These are phyloP conservation scores for Ophion ventricosus DNA, from an alignment of 2,888 invertebrate species.

Conservation along the genomic window DNA sequence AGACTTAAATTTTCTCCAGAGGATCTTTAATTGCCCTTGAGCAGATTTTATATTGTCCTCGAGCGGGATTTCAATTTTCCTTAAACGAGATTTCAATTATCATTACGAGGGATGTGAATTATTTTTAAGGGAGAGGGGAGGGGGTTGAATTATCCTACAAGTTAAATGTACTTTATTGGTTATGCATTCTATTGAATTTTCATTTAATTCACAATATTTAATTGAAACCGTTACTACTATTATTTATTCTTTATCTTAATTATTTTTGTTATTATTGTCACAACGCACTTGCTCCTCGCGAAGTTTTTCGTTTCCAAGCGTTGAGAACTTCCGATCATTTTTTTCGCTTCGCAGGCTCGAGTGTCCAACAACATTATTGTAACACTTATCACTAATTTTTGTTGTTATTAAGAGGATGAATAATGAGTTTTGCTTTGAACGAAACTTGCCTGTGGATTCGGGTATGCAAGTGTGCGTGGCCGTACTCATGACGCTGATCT, in stretches of 20 bases:
- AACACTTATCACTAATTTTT: not conserved
- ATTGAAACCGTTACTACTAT: not conserved
- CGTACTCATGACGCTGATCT: slow-evolving; percentile 71
- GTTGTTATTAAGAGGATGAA: not conserved
- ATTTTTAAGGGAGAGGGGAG: no score
- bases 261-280: not conserved
- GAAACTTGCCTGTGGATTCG: slow-evolving; percentile 73
- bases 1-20: no score
- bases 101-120: not conserved
- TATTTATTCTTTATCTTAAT: not conserved
- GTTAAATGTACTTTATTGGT: not conserved
- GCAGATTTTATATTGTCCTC: no score
- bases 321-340: not conserved
- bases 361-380: not conserved
- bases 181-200: not conserved
- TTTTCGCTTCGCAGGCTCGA: not conserved
- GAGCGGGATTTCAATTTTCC: no score
- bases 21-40: no score
- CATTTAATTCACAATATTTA: not conserved
- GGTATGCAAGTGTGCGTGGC: slow-evolving; percentile 74
- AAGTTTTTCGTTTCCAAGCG: not conserved
- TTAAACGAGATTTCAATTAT: no score
- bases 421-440: slow-evolving; percentile 1
- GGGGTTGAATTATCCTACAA: not conserved
- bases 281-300: not conserved